Base-by-base conservation (phyloP, 2,888 invertebrate species). In the Pammene aurita region DNA sequence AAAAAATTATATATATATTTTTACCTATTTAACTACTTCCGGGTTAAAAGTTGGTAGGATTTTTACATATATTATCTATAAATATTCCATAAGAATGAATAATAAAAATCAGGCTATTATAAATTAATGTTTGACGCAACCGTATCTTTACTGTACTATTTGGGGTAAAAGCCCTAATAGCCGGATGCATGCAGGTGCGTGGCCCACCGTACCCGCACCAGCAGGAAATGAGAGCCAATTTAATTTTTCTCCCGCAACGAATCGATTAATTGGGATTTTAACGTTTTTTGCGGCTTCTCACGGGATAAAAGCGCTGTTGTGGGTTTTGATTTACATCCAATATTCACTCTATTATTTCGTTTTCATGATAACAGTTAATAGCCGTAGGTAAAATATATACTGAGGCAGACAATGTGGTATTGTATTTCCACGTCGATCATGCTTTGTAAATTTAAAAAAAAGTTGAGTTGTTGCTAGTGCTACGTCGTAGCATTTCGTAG, bases 171-270 rank as follows among this genome's bases (percentile, higher is more conserved):
- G 73, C 85, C 79, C 85, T 90, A 88, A 89, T 89, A 88, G 89
- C 87, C 89, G 90, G 90, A 90, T 87, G 87, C 84, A 80, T 79
- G 77, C 85, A 87, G 71, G 78, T 82, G 88, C 86, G 85, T 84
- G 85, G 84, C 81, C 86, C 84, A 85, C 84, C 50, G 18, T 62
- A 62, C 87, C 80, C 84, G 85, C 79, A 77, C 81, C 72, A 76
- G 75, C 85, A 83, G 87, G 86, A 87, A 90, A 87, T 84, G 87
- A 87, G 86, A 80, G 83, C 85, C 87, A 87, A 90, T 90, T 90
- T 88, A 84, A 88, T 89, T 89, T 66, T 86, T 89, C 87, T 87
- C 87, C 86, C 84, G 80, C 77, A 80, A 81, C 80, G 80, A 84
- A 86, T 86, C 84, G 83, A 89, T 88, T 89, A 86, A 90, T 89